Evolutionary conservation across 2,113 vertebrate genomes (phyloP), one percentile per base, ranked within the genome.

Genomic region (Macquaria australasica): DNA sequence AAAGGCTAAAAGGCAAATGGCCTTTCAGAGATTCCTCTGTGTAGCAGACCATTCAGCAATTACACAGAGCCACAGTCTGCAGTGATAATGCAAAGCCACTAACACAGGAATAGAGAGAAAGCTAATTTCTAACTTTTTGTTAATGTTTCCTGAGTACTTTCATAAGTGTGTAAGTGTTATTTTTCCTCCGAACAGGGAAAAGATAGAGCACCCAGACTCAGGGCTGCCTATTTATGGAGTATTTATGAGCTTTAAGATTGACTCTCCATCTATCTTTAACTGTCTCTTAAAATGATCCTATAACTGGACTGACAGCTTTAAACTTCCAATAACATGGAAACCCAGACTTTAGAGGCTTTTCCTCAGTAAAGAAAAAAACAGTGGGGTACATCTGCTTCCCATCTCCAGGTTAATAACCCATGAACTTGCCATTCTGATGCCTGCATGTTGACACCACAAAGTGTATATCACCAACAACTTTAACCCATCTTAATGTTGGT

Each of bases 21-120:
- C 92, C 94, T 96, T 95, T 96, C 93, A 96, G 94, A 94, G 94
- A 96, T 95, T 96, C 95, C 95, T 96, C 81, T 91, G 93, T 91
- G 93, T 94, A 95, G 90, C 93, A 89, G 94, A 75, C 81, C 89
- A 94, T 92, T 95, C 87, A 93, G 83, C 91, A 82, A 93, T 91
- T 82, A 92, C 88, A 92, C 85, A 90, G 87, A 92, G 73, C 81
- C 86, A 79, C 77, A 71, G 87, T 87, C 87, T 87, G 28, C 69
- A 70, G 1, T 45, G 77, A 81, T 87, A 90, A 90, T 73, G 48
- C 82, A 82, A 82, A 78, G 55, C 45, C 76, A 79, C 69, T 28
- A 71, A 72, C 59, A 58, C 48, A 76, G 9, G 25, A 73, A 79
- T 18, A 88, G 20, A 84, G 50, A 73, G 43, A 74, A 37, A 11